Evolutionary conservation across 2,113 vertebrate species (phyloP).

Genomic region (Castor canadensis): DNA sequence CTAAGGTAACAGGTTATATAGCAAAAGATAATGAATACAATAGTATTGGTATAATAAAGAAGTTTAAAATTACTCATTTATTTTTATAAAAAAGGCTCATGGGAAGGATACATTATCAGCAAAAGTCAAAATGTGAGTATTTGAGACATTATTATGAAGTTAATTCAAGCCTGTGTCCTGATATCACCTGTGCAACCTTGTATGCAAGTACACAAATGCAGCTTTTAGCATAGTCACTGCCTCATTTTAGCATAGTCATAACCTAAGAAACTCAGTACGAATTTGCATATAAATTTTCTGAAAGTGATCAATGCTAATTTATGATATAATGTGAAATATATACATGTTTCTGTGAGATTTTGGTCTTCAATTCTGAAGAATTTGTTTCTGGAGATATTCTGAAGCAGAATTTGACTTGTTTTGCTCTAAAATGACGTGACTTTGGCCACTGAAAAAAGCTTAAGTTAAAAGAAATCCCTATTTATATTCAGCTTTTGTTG

Average conservation of each 20-base stretch:
- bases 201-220: background rate
- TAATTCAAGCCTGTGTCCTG: background rate
- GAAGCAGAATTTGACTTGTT: background rate
- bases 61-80: background rate
- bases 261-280: background rate
- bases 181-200: background rate
- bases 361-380: background rate
- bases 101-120: background rate
- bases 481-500: constrained; percentile 43
- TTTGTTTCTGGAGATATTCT: background rate
- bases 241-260: background rate
- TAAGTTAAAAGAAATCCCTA: background rate
- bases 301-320: constrained; percentile 31
- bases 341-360: background rate
- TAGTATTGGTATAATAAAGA: background rate
- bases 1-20: background rate
- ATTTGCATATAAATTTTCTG: background rate
- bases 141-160: constrained; percentile 22
- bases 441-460: constrained; percentile 47
- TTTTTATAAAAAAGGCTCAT: background rate
- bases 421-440: background rate
- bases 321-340: constrained; percentile 24
- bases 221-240: background rate
- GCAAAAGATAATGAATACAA: background rate
- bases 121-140: constrained; percentile 5